A percentile compares a stretch with the other conserved stretches of the same genome.
phyloP scores from a whole-genome alignment of 2,797 vertebrate genomes.

The Merluccius polli region DNA sequence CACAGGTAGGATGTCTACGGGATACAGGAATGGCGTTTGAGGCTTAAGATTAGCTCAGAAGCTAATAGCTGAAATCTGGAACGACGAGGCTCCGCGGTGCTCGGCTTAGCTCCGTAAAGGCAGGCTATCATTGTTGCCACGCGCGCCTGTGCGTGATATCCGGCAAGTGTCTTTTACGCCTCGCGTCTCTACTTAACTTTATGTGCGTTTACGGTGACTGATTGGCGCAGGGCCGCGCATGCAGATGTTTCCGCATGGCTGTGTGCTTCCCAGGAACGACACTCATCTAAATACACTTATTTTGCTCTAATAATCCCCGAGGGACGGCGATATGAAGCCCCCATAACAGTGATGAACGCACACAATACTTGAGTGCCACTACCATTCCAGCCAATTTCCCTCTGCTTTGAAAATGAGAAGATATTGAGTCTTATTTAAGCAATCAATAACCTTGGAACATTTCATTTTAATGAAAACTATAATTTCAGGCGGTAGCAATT shows the following conservation, averaged over 20 bases:
- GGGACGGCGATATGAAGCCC: constrained; percentile 52
- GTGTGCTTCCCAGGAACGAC: constrained; percentile 61
- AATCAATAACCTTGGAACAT: constrained; percentile 78
- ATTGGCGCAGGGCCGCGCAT: constrained; percentile 41
- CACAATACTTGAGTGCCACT: constrained; percentile 71
- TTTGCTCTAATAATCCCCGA: constrained; percentile 68
- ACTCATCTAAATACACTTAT: constrained; percentile 72
- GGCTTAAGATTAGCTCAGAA: not conserved
- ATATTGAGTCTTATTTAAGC: constrained; percentile 79
- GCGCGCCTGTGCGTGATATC: constrained; percentile 33
- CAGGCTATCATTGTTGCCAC: not conserved
- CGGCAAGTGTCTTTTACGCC: constrained; percentile 11
- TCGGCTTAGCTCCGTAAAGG: not conserved
- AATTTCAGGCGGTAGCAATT: constrained; percentile 77
- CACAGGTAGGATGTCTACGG: constrained; percentile 39
- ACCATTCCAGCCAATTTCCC: constrained; percentile 73
- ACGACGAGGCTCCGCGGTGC: not conserved
- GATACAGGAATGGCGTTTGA: constrained; percentile 9
- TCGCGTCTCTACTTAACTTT: constrained; percentile 22
- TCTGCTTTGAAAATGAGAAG: constrained; percentile 70
- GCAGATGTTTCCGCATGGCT: constrained; percentile 62
- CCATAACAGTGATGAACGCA: constrained; percentile 68
- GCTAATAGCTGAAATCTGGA: not conserved
- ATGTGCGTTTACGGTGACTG: constrained; percentile 48
- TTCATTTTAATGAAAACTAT: constrained; percentile 83